These are phyloP conservation scores for Otus scops DNA, from an alignment of 2,797 vertebrate genomes.

Conservation along the genomic window DNA sequence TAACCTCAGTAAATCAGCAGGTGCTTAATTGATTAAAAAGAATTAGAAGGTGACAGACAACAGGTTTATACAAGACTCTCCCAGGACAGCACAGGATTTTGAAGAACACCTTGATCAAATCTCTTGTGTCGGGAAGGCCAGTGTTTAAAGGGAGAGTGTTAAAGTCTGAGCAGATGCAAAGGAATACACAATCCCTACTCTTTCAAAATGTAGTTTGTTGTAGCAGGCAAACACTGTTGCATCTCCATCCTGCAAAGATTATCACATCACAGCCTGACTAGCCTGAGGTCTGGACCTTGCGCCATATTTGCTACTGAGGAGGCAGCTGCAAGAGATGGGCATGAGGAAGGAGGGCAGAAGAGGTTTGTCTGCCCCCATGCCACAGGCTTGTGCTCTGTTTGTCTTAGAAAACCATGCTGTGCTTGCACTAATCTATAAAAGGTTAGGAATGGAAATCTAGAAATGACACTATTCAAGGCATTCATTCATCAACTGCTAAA, in stretches of 20 bases:
- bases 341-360: neutral
- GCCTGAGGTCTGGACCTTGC: neutral
- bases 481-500: neutral
- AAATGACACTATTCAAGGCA: neutral
- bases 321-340: too few relatives aligned
- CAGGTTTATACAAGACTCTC: slow-evolving; percentile 30
- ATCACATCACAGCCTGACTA: neutral
- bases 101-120: slow-evolving; percentile 68
- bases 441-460: neutral
- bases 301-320: neutral
- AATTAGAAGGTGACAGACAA: slow-evolving; percentile 68
- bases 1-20: slow-evolving; percentile 60
- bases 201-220: neutral
- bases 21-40: slow-evolving; percentile 70
- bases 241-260: neutral
- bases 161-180: neutral
- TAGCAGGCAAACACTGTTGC: neutral
- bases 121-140: neutral
- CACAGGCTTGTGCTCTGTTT: neutral
- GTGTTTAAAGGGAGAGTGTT: neutral
- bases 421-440: neutral
- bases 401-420: neutral
- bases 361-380: neutral
- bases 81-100: slow-evolving; percentile 43
- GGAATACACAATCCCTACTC: neutral